Conservation (phyloP, 2,888 invertebrate species). For the Thecophora atra region DNA sequence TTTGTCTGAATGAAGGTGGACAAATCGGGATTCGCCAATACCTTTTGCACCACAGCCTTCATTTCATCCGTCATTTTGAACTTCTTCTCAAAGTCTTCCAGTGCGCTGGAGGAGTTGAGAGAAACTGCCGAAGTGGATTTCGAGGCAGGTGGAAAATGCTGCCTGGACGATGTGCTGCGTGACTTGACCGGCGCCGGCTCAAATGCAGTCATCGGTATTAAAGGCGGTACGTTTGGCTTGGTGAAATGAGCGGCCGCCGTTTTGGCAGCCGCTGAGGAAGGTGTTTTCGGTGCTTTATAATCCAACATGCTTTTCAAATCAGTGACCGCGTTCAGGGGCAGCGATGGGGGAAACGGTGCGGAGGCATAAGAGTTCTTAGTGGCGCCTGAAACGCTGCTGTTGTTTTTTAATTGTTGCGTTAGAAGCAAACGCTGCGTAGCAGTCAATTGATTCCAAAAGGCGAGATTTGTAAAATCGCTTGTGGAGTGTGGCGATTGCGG, state of each 20-base stretch:
- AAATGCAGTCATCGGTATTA: constrained; percentile 49
- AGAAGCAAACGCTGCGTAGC: constrained; percentile 55
- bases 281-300: constrained; percentile 58
- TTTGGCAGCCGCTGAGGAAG: constrained; percentile 44
- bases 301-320: constrained; percentile 60
- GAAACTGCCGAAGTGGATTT: constrained; percentile 50
- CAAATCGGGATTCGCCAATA: constrained; percentile 62
- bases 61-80: constrained; percentile 65
- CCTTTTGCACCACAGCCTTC: constrained; percentile 64
- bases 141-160: background rate
- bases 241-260: constrained; percentile 44
- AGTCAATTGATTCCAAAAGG: constrained; percentile 62
- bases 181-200: constrained; percentile 19
- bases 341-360: constrained; percentile 48
- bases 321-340: constrained; percentile 58
- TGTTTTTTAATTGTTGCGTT: constrained; percentile 57
- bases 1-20: constrained; percentile 64
- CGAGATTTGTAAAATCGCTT: constrained; percentile 58
- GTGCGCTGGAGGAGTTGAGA: constrained; percentile 56
- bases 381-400: constrained; percentile 41
- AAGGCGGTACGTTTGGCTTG: constrained; percentile 52
- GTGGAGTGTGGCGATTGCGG: constrained; percentile 43
- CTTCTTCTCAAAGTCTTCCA: constrained; percentile 62
- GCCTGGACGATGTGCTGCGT: background rate
- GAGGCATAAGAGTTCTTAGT: constrained; percentile 17